Conservation (phyloP, 2,888 invertebrate species). For the Scaptomyza polygonia region DNA sequence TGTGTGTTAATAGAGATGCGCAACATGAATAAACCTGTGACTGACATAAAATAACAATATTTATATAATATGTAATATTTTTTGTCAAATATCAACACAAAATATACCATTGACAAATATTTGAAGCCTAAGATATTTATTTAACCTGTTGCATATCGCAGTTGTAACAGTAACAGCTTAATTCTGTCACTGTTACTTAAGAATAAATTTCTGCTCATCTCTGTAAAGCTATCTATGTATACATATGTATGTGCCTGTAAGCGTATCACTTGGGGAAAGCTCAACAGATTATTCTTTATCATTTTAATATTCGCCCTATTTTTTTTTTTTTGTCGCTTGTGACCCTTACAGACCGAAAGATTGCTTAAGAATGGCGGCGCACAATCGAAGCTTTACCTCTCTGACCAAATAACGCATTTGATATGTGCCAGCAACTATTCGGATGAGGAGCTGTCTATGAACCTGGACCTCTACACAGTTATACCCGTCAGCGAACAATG, state of each 20-base stretch:
- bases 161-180: background rate
- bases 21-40: constrained; percentile 15
- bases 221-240: background rate
- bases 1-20: constrained; percentile 35
- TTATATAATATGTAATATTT: background rate
- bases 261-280: background rate
- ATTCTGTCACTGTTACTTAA: background rate
- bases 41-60: background rate
- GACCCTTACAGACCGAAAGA: constrained; percentile 88
- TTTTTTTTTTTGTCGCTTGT: background rate
- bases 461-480: constrained; percentile 96
- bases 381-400: constrained; percentile 93
- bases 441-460: constrained; percentile 94
- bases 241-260: background rate
- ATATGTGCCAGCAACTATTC: constrained; percentile 94
- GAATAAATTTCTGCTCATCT: constrained; percentile 10
- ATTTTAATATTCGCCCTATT: background rate
- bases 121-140: background rate
- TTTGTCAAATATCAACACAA: background rate
- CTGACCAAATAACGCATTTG: constrained; percentile 96
- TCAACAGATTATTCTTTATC: constrained; percentile 9
- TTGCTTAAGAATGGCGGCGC: constrained; percentile 94
- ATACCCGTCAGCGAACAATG: constrained; percentile 95
- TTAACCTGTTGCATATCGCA: background rate
- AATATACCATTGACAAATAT: background rate